phyloP scores from a whole-genome alignment of 2,113 vertebrate species.

The Tachuris rubrigastra region DNA sequence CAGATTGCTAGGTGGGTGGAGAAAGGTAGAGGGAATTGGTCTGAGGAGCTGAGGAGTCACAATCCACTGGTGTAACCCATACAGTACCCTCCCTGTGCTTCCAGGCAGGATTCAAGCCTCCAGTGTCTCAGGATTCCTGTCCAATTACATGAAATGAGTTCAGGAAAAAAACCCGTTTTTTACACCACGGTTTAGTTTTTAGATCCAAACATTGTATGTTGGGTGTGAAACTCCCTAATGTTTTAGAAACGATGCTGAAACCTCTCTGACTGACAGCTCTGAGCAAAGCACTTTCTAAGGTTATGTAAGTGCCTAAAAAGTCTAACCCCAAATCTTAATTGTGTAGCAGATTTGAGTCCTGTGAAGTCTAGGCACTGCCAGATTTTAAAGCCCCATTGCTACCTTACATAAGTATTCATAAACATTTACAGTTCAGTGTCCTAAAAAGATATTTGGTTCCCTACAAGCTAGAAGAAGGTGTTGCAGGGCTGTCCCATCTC shows the following conservation, averaged over 20 bases:
- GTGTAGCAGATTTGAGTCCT: constrained; percentile 3
- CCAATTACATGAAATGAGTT: constrained; percentile 12
- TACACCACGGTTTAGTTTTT: constrained; percentile 12
- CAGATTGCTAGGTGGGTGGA: not conserved
- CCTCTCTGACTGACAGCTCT: constrained; percentile 32
- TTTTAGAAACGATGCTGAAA: constrained; percentile 43
- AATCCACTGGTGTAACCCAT: not conserved
- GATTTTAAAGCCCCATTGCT: not conserved
- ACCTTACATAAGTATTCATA: not conserved
- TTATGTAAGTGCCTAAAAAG: constrained; percentile 39
- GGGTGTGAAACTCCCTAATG: constrained; percentile 39
- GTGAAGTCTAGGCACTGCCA: constrained; percentile 7
- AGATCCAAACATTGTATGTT: constrained; percentile 37
- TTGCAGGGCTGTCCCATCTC: not conserved
- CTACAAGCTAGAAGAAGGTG: not conserved
- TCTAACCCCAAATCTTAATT: constrained; percentile 21
- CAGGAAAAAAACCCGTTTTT: not conserved
- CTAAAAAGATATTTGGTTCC: not conserved
- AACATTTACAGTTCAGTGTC: not conserved
- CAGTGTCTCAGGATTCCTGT: not conserved
- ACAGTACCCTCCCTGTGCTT: not conserved
- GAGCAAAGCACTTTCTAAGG: constrained; percentile 14
- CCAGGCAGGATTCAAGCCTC: not conserved
- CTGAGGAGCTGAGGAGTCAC: not conserved
- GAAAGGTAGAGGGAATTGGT: not conserved